Conservation (phyloP, 2,888 invertebrate species). For the Xestia c-nigrum region DNA sequence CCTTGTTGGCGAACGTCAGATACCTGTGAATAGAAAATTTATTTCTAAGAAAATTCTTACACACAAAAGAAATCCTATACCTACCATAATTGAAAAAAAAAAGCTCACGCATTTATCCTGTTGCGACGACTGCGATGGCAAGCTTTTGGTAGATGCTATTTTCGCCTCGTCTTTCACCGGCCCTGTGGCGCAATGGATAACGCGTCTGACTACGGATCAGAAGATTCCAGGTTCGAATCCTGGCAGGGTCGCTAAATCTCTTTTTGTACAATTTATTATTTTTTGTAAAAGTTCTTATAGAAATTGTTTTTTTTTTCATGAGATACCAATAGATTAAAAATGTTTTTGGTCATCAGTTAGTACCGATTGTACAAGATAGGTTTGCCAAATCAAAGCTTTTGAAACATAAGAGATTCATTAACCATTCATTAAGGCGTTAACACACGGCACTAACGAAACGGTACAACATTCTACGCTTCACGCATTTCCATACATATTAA, state of each 20-base stretch:
- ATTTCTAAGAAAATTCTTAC: not conserved
- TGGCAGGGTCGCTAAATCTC: constrained; percentile 88
- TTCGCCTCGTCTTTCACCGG: constrained; percentile 66
- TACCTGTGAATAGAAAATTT: constrained; percentile 36
- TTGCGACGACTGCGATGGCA: not conserved
- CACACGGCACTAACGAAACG: constrained; percentile 36
- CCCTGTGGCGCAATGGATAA: constrained; percentile 93
- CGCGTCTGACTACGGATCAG: constrained; percentile 94
- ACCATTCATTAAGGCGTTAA: constrained; percentile 55
- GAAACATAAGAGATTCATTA: constrained; percentile 43
- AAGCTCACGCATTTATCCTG: not conserved
- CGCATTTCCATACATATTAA: constrained; percentile 76
- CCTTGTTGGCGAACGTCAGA: constrained; percentile 36
- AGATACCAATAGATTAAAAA: not conserved
- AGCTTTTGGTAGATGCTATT: constrained; percentile 58
- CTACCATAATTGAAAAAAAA: not conserved
- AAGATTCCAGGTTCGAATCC: constrained; percentile 93
- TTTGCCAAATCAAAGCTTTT: constrained; percentile 26
- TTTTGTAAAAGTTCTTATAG: constrained; percentile 4
- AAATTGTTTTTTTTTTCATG: not conserved
- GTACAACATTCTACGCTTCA: constrained; percentile 51
- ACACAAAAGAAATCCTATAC: not conserved
- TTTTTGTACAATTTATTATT: constrained; percentile 57
- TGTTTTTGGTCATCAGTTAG: not conserved
- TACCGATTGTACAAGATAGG: not conserved